Percentiles rank a stretch among this genome's conserved stretches.
Conservation (phyloP, 92 coral and sea anemone genomes). For the Blastomussa wellsi region DNA sequence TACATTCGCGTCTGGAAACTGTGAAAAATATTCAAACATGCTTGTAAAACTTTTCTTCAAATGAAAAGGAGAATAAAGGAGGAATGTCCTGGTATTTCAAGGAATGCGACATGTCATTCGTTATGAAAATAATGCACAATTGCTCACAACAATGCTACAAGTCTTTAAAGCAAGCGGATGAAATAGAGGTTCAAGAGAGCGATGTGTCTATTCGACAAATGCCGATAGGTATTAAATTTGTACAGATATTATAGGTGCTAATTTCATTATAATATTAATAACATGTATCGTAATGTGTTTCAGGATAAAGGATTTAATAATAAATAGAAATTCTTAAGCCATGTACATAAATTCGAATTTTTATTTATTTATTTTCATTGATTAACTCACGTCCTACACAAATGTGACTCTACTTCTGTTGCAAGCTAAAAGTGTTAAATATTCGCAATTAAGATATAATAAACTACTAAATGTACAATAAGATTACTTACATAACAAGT, state of each 20-base stretch:
- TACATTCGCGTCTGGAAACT: background rate
- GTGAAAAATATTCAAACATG: background rate
- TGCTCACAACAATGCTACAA: background rate
- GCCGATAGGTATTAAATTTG: background rate
- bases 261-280: background rate
- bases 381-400: background rate
- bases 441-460: no score
- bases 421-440: no score
- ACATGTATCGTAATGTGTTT: background rate
- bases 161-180: background rate
- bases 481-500: no score
- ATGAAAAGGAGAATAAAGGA: no score
- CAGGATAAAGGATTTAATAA: background rate
- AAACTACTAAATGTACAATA: no score
- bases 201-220: background rate
- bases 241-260: background rate
- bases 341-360: background rate
- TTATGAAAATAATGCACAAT: background rate
- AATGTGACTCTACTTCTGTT: background rate
- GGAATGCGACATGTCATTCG: no score
- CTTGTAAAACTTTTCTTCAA: background rate
- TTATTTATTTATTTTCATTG: background rate
- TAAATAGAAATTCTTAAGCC: background rate
- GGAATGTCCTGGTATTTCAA: no score
- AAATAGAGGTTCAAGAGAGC: background rate